Evolutionary conservation across 2,113 vertebrate species (phyloP), one percentile per base, ranked within the genome.

Genomic region (Gorsachius goisagi): DNA sequence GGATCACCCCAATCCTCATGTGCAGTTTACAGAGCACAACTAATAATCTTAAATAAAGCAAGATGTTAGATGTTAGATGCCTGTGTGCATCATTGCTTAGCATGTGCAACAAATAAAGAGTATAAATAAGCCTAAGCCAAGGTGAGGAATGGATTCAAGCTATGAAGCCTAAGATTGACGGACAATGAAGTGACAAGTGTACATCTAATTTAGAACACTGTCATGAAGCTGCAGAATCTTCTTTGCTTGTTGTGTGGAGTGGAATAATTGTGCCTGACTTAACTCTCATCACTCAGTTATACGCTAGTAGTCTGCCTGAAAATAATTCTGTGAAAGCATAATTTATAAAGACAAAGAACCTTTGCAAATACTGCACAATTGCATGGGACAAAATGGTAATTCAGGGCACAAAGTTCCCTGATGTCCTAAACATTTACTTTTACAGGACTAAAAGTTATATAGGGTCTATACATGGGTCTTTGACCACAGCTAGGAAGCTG

Each of bases 161-260:
- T 68, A 58, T 56, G 53, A 93, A 71, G 47, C 53, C 53, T 41
- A 53, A 67, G 33, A 80, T 56, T 89, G 90, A 96, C 9, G 47
- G 85, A 85, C n/a, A 50, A 32, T 86, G 79, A 96, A 96, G 76
- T 74, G 95, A 92, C 89, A 95, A 95, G 69, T 37, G 33, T 88
- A 52, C 32, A 37, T 63, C 47, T 89, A 83, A 89, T 95, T 95
- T 83, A 81, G 64, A 77, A 82, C 69, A 82, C 62, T 90, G 94
- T 89, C 85, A 83, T 28, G 59, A 92, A 87, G 73, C 88, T 64
- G 28, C 63, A 95, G 67, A 77, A 78, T 92, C 56, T 88, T 88
- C 76, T 93, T 84, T 58, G 59, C 83, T 60, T 91, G 86, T 63
- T 89, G 92, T 66, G 11, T 96, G 58, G 69, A 93, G 89, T 79